These are phyloP conservation scores for Hylaeus volcanicus DNA, from an alignment of 1,140 invertebrate genomes.

Conservation along the genomic window DNA sequence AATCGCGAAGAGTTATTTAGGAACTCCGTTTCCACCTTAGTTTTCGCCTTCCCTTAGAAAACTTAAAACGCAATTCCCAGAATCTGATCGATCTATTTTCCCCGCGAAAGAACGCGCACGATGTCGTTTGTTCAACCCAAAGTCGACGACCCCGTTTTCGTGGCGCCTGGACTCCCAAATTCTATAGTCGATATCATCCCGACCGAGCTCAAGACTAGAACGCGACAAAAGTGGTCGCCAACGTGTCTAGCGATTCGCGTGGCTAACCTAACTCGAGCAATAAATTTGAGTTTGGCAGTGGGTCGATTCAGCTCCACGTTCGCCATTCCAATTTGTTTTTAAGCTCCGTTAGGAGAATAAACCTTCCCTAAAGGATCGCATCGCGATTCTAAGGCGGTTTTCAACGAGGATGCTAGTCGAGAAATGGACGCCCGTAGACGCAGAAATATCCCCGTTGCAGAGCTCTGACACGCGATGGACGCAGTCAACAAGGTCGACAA, in stretches of 20 bases:
- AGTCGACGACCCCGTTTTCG: neutral
- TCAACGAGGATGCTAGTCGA: neutral
- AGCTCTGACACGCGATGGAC: conserved; percentile 4
- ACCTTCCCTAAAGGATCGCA: neutral
- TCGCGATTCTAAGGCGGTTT: conserved; percentile 6
- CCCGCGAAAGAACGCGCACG: neutral
- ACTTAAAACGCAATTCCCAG: neutral
- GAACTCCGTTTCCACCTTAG: too few relatives aligned
- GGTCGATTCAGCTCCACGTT: neutral
- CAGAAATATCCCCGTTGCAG: conserved; percentile 8
- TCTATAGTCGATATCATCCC: neutral
- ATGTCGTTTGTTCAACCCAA: neutral
- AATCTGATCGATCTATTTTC: neutral
- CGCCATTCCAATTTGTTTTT: too few relatives aligned
- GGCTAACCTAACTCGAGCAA: neutral
- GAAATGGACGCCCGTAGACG: conserved; percentile 24
- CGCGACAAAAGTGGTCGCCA: neutral
- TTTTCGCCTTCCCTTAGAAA: neutral
- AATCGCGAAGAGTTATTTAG: too few relatives aligned
- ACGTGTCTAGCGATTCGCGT: neutral
- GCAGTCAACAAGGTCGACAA: conserved; percentile 36
- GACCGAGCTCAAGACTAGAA: too few relatives aligned
- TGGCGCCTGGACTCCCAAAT: conserved; percentile 5
- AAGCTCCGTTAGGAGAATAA: too few relatives aligned
- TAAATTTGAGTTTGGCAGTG: conserved; percentile 17